Conservation (phyloP, 2,113 vertebrate genomes). For the Grantiella picta region DNA sequence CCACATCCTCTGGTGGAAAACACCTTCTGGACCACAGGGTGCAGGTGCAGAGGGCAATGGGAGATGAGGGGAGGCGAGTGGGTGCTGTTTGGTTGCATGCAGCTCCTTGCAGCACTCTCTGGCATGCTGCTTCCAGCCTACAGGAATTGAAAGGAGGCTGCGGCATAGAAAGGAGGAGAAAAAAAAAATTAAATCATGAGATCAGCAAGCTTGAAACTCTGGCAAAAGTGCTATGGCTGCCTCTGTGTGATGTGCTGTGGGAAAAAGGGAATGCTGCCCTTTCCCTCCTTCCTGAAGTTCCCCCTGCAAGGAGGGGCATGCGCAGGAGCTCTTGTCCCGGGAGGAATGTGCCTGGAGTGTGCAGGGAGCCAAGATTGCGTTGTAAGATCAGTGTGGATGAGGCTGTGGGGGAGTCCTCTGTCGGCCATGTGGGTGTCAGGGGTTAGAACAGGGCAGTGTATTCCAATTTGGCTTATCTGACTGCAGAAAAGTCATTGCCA, state of each 20-base stretch:
- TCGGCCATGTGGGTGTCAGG: neutral
- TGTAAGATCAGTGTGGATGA: neutral
- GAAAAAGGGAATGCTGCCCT: neutral
- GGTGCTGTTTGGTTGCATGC: neutral
- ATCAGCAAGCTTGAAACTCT: neutral
- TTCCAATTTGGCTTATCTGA: neutral
- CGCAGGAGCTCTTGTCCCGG: neutral
- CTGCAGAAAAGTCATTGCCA: neutral
- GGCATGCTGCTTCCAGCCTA: neutral
- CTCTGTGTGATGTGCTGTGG: neutral
- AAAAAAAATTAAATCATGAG: neutral
- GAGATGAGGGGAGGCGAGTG: fast-evolving
- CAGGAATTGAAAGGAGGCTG: neutral
- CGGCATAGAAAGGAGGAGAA: neutral
- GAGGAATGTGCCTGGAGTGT: neutral
- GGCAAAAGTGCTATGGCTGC: neutral
- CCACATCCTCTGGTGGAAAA: neutral
- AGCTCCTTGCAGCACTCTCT: neutral
- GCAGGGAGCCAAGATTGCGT: neutral
- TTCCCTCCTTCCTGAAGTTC: neutral
- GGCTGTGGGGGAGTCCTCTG: neutral
- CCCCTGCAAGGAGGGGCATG: neutral
- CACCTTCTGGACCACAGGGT: neutral
- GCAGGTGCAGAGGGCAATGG: neutral
- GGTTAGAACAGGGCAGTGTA: neutral